Conservation (phyloP, 2,888 invertebrate species). For the Subacronicta megacephala region DNA sequence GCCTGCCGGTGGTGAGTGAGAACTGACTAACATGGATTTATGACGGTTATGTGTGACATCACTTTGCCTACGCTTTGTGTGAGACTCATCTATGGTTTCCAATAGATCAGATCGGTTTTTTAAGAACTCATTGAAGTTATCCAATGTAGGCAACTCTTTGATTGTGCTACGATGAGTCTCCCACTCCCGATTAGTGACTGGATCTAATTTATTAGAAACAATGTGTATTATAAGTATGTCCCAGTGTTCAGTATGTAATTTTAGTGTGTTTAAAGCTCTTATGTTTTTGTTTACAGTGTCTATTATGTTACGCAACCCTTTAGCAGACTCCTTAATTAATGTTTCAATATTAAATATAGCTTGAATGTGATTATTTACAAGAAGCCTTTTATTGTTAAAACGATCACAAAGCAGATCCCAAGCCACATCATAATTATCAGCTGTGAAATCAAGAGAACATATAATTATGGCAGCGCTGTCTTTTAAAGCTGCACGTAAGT, state of each 20-base stretch:
- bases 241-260: conserved; percentile 6
- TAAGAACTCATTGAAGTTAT: background rate
- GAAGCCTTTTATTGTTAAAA: background rate
- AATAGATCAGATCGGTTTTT: background rate
- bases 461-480: no score
- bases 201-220: conserved; percentile 10
- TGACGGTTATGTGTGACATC: background rate
- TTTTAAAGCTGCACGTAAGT: no score
- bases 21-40: background rate
- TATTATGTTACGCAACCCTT: background rate
- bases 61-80: background rate
- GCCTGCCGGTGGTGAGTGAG: no score
- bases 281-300: background rate
- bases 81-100: background rate
- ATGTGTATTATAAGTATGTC: conserved; percentile 9
- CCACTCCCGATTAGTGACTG: conserved; percentile 12
- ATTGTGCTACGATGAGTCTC: conserved; percentile 2
- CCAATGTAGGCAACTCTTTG: background rate
- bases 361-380: conserved; percentile 6
- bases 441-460: background rate
- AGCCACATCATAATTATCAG: conserved; percentile 1
- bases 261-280: background rate
- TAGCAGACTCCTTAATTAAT: no score
- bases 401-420: conserved; percentile 3
- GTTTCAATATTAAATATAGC: conserved; percentile 5